Conservation (phyloP, 1,140 invertebrate species). For the Drosophila navojoa region DNA sequence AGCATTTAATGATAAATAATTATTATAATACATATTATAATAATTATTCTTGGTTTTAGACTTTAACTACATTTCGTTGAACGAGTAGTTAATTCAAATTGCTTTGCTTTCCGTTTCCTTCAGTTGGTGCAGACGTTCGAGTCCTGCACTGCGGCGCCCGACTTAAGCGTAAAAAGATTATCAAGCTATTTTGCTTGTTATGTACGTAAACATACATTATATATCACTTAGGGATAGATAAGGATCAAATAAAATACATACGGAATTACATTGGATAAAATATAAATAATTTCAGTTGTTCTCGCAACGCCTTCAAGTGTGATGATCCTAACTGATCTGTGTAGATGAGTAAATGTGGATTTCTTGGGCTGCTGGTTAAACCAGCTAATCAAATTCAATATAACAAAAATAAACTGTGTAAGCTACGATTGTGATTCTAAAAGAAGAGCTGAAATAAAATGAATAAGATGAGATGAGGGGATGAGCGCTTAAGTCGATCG, state of each 20-base stretch:
- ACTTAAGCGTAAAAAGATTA: not conserved
- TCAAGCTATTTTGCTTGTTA: not conserved
- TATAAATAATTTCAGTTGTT: conserved; percentile 13
- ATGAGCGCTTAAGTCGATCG: conserved; percentile 12
- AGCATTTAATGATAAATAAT: conserved; percentile 1
- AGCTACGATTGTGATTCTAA: no score
- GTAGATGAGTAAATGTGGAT: not conserved
- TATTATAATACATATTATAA: no score
- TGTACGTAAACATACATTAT: conserved; percentile 7
- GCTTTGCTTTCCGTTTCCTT: not conserved
- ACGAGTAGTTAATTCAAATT: conserved; percentile 3
- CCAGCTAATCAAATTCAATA: not conserved
- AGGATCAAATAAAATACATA: not conserved
- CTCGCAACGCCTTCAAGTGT: not conserved
- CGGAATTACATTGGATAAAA: not conserved
- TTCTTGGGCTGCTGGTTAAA: not conserved
- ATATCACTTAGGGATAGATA: conserved; percentile 9
- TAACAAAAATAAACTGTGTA: no score
- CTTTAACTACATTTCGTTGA: conserved; percentile 4
- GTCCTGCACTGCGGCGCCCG: conserved; percentile 1
- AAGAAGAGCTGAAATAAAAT: conserved; percentile 4
- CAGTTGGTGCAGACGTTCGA: not conserved
- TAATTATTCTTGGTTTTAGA: no score
- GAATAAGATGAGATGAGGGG: not conserved
- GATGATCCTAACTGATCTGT: not conserved